Evolutionary conservation across 2,113 vertebrate species (phyloP).

Genomic region (Eublepharis macularius): DNA sequence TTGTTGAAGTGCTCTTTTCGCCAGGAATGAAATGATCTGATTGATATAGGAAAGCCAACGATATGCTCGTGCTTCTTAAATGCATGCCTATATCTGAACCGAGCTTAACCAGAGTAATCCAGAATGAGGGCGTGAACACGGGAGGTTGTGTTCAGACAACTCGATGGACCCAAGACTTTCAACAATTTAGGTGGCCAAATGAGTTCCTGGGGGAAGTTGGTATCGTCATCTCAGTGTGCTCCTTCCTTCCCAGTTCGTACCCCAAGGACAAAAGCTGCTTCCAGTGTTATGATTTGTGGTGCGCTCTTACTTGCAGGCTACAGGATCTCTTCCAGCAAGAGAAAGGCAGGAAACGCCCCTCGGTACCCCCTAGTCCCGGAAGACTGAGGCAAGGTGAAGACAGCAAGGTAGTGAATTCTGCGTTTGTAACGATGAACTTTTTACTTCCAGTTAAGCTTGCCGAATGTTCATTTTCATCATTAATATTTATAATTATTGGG

Average conservation of each 20-base stretch:
- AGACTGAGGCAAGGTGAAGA: slow-evolving; percentile 92
- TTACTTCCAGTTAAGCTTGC: background rate
- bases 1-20: no score
- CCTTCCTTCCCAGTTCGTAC: background rate
- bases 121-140: no score
- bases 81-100: no score
- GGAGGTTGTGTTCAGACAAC: background rate
- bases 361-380: slow-evolving; percentile 95
- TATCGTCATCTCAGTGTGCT: background rate
- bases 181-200: background rate
- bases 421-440: background rate
- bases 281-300: no score
- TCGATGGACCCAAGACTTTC: no score
- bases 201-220: background rate
- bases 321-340: slow-evolving; percentile 98
- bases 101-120: no score
- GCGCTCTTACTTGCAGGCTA: slow-evolving; percentile 74
- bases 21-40: no score
- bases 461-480: background rate
- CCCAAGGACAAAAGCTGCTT: background rate
- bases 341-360: slow-evolving; percentile 93
- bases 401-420: slow-evolving; percentile 81
- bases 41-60: no score
- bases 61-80: no score
- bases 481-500: no score